phyloP scores from a whole-genome alignment of 2,797 vertebrate genomes.

The Luscinia megarhynchos region DNA sequence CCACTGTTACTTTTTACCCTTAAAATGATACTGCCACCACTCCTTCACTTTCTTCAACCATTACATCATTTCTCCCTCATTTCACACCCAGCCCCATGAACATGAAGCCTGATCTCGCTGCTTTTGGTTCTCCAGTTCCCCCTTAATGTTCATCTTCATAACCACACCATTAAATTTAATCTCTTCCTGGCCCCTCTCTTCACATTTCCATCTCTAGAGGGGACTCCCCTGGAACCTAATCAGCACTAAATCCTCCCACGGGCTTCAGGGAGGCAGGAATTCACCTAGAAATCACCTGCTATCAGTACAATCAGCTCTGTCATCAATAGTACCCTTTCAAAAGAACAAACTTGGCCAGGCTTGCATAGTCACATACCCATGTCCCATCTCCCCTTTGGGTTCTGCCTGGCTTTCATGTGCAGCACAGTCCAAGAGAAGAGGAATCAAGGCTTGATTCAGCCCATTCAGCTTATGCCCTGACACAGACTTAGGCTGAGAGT shows the following conservation, averaged over 20 bases:
- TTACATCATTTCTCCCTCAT: neutral
- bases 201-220: constrained; percentile 37
- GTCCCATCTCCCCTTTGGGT: neutral
- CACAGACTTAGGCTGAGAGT: neutral
- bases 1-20: neutral
- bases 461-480: neutral
- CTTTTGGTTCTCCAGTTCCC: constrained; percentile 21
- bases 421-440: neutral
- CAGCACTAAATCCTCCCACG: constrained; percentile 28
- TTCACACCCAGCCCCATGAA: neutral
- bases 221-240: constrained; percentile 36
- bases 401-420: neutral
- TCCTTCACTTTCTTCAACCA: neutral
- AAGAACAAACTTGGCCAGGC: neutral
- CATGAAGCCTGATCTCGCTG: neutral
- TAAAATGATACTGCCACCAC: neutral
- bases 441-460: neutral
- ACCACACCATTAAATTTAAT: neutral
- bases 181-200: constrained; percentile 14
- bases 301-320: neutral
- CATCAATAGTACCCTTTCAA: constrained; percentile 20
- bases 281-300: constrained; percentile 69
- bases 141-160: neutral
- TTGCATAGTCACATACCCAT: neutral
- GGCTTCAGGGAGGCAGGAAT: constrained; percentile 55